Percentiles rank a stretch among this genome's conserved stretches.
Evolutionary conservation across 53 echinoderm and acorn worm genomes (phyloP).

Genomic region (Actinopyga echinites): DNA sequence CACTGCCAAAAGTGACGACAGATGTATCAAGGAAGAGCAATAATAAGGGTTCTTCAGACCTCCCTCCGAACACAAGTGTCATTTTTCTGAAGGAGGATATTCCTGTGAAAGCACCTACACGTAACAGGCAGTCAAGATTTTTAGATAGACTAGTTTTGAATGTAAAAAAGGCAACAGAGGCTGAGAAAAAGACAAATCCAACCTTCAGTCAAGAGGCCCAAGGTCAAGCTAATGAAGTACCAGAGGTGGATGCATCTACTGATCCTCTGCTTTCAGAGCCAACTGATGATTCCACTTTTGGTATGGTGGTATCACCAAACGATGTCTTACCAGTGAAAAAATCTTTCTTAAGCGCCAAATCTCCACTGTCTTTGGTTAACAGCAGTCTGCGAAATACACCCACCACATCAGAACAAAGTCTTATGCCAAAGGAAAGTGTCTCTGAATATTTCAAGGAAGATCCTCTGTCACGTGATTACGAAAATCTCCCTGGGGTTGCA

Average conservation of each 20-base stretch:
- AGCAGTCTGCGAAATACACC: too few relatives aligned
- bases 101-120: neutral
- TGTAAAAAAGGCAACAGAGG: constrained; percentile 22
- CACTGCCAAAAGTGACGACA: too few relatives aligned
- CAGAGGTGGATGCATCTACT: too few relatives aligned
- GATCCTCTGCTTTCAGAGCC: too few relatives aligned
- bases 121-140: constrained; percentile 9
- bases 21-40: neutral
- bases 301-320: neutral
- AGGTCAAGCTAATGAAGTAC: too few relatives aligned
- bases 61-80: neutral
- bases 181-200: neutral
- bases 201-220: too few relatives aligned
- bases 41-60: neutral
- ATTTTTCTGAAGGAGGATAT: neutral
- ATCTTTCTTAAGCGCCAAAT: constrained; percentile 45
- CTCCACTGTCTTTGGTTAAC: too few relatives aligned
- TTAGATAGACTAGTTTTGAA: constrained; percentile 27
- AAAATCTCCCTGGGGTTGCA: constrained; percentile 1
- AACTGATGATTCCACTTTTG: too few relatives aligned
- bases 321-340: constrained; percentile 55
- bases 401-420: too few relatives aligned
- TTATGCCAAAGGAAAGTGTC: neutral
- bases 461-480: neutral
- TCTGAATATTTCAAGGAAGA: neutral